phyloP scores from a whole-genome alignment of 2,113 vertebrate species.

The Petroica traversi region DNA sequence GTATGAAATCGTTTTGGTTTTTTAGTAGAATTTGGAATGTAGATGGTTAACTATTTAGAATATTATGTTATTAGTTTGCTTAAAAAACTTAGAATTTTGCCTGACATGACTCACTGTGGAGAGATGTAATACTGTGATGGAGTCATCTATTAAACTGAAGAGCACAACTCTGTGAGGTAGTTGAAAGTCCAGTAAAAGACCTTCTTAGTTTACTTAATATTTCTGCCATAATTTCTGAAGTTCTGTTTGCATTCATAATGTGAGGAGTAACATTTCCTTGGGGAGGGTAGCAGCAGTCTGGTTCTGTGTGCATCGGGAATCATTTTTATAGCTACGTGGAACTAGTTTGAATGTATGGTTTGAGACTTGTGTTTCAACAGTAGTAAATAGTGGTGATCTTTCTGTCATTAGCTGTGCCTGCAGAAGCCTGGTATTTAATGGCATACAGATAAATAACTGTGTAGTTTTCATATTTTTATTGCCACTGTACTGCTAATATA shows the following conservation, averaged over 20 bases:
- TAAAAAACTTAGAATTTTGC: background rate
- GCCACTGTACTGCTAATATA: background rate
- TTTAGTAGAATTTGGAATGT: background rate
- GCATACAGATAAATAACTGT: background rate
- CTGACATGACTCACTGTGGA: background rate
- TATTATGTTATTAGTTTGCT: background rate
- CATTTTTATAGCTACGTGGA: fast-evolving
- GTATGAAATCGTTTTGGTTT: background rate
- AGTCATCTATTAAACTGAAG: background rate
- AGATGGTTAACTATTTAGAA: background rate
- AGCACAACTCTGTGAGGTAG: background rate
- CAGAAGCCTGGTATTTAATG: background rate
- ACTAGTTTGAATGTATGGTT: background rate
- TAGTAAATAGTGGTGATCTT: background rate
- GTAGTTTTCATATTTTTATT: background rate
- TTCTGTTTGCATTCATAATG: background rate
- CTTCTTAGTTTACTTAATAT: background rate
- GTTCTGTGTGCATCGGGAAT: background rate
- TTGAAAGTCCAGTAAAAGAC: background rate
- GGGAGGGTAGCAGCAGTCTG: background rate
- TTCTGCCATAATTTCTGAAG: background rate
- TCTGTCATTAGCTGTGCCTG: background rate
- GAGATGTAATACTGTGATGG: background rate
- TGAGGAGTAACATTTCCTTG: background rate
- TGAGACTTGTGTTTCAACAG: background rate